Evolutionary conservation across 2,113 vertebrate species (phyloP).

Genomic region (Actenoides lindsayi): DNA sequence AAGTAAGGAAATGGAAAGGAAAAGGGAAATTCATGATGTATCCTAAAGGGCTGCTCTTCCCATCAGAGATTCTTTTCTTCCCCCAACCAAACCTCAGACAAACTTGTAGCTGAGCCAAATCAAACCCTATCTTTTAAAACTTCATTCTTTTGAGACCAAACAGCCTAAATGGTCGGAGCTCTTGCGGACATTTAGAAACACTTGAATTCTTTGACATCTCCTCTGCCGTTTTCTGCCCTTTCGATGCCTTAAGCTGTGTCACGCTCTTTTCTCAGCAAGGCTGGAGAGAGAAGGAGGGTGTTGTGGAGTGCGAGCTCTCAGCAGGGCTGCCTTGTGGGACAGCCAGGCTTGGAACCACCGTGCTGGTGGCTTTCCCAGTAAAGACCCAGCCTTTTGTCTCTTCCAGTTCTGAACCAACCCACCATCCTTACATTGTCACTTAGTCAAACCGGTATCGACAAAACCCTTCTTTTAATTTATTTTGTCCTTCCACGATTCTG

Average conservation of each 20-base stretch:
- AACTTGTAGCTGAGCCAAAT: not conserved
- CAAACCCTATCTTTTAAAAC: not conserved
- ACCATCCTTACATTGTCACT: not conserved
- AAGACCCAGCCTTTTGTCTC: not conserved
- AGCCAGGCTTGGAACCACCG: not conserved
- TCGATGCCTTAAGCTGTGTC: not conserved
- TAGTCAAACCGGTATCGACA: not conserved
- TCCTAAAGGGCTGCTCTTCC: not conserved
- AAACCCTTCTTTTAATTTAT: accelerated
- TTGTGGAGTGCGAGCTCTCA: accelerated
- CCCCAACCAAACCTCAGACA: not conserved
- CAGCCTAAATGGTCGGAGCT: not conserved
- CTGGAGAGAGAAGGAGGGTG: not conserved
- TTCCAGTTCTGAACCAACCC: not conserved
- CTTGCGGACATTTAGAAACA: not conserved
- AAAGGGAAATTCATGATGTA: not conserved
- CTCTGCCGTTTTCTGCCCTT: not conserved
- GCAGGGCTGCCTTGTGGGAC: not conserved
- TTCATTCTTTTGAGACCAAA: not conserved
- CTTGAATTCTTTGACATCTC: not conserved
- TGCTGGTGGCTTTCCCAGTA: not conserved
- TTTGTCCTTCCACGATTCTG: not conserved
- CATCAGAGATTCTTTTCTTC: not conserved
- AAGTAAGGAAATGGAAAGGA: not conserved
- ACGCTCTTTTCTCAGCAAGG: not conserved